Evolutionary conservation across 2,113 vertebrate genomes (phyloP).

Genomic region (Phylloscopus trochilus): DNA sequence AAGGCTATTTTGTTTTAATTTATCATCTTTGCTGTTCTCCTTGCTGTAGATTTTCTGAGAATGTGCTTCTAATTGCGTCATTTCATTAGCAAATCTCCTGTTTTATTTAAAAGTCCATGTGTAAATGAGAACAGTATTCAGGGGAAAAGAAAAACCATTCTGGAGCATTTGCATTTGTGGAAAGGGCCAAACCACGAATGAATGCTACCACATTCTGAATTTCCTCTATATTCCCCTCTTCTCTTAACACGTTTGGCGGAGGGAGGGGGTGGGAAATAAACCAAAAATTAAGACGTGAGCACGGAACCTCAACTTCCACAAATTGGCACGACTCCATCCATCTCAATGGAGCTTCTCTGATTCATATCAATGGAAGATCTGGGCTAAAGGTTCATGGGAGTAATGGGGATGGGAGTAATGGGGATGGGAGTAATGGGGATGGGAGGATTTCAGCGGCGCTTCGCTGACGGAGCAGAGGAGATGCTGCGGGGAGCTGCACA

Average conservation of each 20-base stretch:
- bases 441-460: neutral
- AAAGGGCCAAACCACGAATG: neutral
- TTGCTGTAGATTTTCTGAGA: neutral
- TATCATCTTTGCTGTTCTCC: neutral
- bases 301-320: neutral
- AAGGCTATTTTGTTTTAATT: neutral
- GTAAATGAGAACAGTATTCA: neutral
- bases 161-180: neutral
- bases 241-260: neutral
- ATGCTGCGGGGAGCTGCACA: neutral
- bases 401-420: neutral
- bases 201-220: neutral
- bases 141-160: neutral
- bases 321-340: neutral
- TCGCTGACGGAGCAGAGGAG: neutral
- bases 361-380: neutral
- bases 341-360: neutral
- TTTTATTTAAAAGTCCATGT: neutral
- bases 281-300: neutral
- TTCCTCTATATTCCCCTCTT: neutral
- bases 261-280: rapidly evolving
- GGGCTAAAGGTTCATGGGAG: neutral
- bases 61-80: neutral
- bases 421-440: neutral
- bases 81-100: neutral